Base-by-base conservation (phyloP, 2,888 invertebrate species). In the Drosophila picticornis region DNA sequence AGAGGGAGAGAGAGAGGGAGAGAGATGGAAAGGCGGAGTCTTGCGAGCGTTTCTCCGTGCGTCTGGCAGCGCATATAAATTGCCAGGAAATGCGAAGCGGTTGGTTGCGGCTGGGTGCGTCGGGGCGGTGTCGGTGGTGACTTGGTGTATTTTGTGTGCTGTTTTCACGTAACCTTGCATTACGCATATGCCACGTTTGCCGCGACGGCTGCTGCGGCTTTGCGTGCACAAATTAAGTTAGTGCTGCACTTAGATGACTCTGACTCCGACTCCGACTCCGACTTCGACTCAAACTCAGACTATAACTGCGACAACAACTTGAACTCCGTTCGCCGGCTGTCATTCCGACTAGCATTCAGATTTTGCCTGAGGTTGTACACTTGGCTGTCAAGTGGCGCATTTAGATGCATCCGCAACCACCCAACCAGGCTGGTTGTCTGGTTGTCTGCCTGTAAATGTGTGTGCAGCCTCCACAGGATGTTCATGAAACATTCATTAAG, bases 401-500 rank as follows among this genome's bases (percentile, higher is more conserved):
- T 81, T 80, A 80, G 80, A 68, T 50, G 59, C 56, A 55, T 38
- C 43, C 53, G 36, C 52, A 62, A 66, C 36, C 53, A 36, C 43
- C 53, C 63, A 60, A 27, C 48, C 46, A 11, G 34, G 2, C 27
- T 32, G n/a, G 55, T 43, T 19, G 40, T 16, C 27, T 32, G n/a
- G 55, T 43, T 19, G 40, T 16, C 50, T 29, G 52, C 16, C 46
- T 40, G 48, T 2, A 22, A 27, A 29, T 38, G 53, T 57, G 56
- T 13, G 32, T 60, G 60, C 64, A 16, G n/a, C 50, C 43, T 31
- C 29, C 57, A 32, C 77, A 81, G 83, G 80, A 88, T 90, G 88
- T 90, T 91, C 90, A 88, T 91, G 81, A 90, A 92, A 92, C 91
- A 91, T 92, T 91, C 91, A 91, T 93, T 92, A 91, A 85, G 91